Conservation (phyloP, 1,140 invertebrate genomes). For the Hyles vespertilio region DNA sequence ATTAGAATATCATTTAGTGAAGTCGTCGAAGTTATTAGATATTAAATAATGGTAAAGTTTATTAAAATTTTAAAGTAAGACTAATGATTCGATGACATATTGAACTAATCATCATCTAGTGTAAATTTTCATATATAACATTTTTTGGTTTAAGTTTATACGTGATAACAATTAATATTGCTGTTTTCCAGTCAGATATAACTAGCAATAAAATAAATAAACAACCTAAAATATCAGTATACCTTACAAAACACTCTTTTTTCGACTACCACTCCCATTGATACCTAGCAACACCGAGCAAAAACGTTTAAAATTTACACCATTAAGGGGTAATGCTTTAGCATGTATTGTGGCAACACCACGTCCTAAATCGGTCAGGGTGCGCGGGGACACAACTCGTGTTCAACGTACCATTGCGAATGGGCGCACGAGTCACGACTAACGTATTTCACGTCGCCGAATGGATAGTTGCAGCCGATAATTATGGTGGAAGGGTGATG, state of each 20-base stretch:
- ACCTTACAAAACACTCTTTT: not conserved
- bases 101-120: no score
- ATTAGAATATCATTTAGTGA: no score
- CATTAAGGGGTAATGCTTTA: no score
- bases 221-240: not conserved
- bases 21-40: no score
- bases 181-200: not conserved
- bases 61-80: no score
- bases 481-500: constrained; percentile 7
- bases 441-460: constrained; percentile 22
- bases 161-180: not conserved
- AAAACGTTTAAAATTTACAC: constrained; percentile 1
- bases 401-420: constrained; percentile 27
- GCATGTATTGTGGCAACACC: no score
- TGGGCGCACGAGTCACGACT: constrained; percentile 17
- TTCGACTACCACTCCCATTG: not conserved
- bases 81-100: no score
- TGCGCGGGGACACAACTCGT: constrained; percentile 24
- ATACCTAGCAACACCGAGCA: not conserved
- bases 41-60: no score
- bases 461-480: constrained; percentile 16
- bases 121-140: no score
- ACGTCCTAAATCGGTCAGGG: not conserved
- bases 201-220: not conserved
- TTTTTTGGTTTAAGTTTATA: not conserved